phyloP scores from a whole-genome alignment of 2,888 invertebrate species.

The Unio pictorum region DNA sequence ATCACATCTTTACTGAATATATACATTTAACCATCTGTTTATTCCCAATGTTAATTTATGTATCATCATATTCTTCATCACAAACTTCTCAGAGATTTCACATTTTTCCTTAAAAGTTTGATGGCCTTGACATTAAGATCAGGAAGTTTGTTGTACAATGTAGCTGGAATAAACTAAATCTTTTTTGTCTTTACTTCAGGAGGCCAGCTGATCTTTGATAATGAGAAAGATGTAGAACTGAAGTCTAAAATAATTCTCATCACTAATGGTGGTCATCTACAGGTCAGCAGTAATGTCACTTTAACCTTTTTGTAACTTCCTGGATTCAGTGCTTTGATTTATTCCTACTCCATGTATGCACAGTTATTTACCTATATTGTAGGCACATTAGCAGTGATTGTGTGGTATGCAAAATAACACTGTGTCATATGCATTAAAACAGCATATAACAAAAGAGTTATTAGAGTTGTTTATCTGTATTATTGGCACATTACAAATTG shows the following conservation, averaged over 20 bases:
- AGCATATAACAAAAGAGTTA: not conserved
- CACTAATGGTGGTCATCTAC: constrained; percentile 63
- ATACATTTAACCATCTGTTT: no score
- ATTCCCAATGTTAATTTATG: no score
- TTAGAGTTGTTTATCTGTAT: not conserved
- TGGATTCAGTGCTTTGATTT: no score
- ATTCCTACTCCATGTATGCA: no score
- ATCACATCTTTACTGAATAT: no score
- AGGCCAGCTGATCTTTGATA: constrained; percentile 66
- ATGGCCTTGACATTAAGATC: no score
- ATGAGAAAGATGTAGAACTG: constrained; percentile 61
- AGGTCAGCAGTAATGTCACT: constrained; percentile 37
- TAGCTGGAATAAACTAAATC: not conserved
- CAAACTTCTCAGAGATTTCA: no score
- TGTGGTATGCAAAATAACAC: not conserved
- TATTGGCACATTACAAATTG: no score
- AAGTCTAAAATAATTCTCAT: constrained; percentile 67
- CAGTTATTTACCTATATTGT: not conserved
- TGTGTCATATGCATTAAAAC: not conserved
- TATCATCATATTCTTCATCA: no score
- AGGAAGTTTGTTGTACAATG: no score
- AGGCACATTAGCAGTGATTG: not conserved
- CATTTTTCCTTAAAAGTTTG: no score
- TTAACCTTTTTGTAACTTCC: no score
- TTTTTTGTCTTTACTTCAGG: constrained; percentile 25